These are phyloP conservation scores for Cochlearius cochlearius DNA, from an alignment of 2,113 vertebrate genomes.

Conservation along the genomic window DNA sequence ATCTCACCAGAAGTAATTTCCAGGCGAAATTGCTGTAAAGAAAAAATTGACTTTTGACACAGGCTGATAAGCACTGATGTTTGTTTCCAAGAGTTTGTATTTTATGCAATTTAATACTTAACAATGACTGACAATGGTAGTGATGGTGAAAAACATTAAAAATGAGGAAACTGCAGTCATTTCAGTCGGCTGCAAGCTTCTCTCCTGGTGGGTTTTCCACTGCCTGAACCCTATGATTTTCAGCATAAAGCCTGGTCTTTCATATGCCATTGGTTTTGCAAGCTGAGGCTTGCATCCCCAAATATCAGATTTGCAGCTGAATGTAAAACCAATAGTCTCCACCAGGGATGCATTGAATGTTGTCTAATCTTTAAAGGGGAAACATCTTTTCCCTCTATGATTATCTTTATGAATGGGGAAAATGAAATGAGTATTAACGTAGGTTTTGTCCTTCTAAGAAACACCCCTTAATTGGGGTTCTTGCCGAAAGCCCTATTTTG, in stretches of 20 bases:
- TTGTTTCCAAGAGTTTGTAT: constrained; percentile 56
- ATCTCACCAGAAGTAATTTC: constrained; percentile 37
- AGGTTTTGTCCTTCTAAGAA: not conserved
- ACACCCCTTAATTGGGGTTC: not conserved
- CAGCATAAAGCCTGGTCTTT: not conserved
- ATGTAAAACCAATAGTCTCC: not conserved
- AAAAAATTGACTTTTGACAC: constrained; percentile 64
- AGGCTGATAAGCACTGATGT: constrained; percentile 59
- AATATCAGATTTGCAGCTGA: not conserved
- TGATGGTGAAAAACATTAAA: constrained; percentile 25
- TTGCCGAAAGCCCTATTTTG: not conserved
- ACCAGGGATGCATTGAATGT: not conserved
- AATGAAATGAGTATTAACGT: not conserved
- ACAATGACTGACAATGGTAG: constrained; percentile 55
- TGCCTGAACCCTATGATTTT: not conserved
- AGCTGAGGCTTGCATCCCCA: not conserved
- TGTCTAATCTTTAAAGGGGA: not conserved
- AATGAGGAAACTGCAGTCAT: constrained; percentile 18
- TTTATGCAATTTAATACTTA: constrained; percentile 61
- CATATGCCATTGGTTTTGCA: not conserved
- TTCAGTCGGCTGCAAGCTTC: not conserved
- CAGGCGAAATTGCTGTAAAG: constrained; percentile 40
- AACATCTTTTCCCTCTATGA: not conserved
- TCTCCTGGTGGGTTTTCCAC: not conserved
- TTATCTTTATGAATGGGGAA: not conserved